These are phyloP conservation scores for Dolichotis patagonum DNA, from an alignment of 2,113 vertebrate genomes.

Conservation along the genomic window DNA sequence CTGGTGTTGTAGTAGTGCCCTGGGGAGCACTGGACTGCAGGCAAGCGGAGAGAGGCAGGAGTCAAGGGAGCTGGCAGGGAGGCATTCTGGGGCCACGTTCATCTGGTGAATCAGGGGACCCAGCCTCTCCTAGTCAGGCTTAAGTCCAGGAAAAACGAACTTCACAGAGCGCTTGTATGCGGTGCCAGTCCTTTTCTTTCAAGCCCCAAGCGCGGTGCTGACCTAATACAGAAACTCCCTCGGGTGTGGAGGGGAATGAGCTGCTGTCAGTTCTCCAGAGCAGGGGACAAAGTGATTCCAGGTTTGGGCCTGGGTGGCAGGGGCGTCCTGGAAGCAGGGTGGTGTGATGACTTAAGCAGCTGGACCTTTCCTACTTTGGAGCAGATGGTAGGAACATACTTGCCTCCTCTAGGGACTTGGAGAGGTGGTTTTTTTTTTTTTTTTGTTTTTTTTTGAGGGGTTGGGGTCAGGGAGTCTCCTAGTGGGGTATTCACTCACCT, in stretches of 20 bases:
- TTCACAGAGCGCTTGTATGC: background rate
- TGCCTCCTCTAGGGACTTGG: background rate
- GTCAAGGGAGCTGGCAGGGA: background rate
- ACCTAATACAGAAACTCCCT: background rate
- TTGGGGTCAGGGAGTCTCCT: background rate
- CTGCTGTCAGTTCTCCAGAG: background rate
- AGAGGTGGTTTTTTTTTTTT: background rate
- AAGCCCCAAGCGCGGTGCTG: background rate
- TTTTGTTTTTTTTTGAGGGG: background rate
- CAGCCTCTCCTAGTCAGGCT: background rate
- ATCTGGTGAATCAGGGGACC: background rate
- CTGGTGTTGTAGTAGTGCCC: conserved; percentile 99
- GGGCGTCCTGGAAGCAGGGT: background rate
- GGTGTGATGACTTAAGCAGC: background rate
- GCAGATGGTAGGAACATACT: background rate
- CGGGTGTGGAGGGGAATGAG: background rate
- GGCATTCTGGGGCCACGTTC: background rate
- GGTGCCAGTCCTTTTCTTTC: background rate
- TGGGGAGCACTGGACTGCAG: conserved; percentile 95
- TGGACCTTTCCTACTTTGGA: background rate
- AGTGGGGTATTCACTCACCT: conserved; percentile 87
- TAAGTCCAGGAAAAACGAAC: background rate
- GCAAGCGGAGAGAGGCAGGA: conserved; percentile 42
- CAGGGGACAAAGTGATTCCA: background rate
- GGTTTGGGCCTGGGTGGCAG: background rate